Evolutionary conservation across 2,113 vertebrate genomes (phyloP).

Genomic region (Cercopithecus mona): DNA sequence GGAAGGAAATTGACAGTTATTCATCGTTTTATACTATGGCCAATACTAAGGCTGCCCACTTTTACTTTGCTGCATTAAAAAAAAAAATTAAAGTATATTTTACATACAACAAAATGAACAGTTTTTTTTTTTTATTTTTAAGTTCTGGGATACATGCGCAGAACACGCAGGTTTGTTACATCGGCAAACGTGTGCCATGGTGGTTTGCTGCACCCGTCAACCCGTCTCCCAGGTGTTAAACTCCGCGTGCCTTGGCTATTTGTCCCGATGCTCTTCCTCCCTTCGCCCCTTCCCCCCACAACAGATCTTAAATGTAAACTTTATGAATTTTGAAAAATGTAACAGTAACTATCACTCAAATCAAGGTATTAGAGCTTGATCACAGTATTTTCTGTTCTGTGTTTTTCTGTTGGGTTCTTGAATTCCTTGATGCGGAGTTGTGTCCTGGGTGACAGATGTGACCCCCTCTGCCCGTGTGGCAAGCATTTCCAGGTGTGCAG

Average conservation of each 20-base stretch:
- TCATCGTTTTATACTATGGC: neutral
- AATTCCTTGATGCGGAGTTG: neutral
- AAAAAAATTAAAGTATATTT: neutral
- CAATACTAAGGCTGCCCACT: neutral
- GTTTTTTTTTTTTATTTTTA: too few species aligned
- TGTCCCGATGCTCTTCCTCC: too few species aligned
- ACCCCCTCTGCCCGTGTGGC: neutral
- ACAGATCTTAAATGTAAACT: neutral
- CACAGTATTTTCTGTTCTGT: neutral
- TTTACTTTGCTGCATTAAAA: neutral
- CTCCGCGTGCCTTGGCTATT: too few species aligned
- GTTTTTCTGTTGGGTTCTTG: neutral
- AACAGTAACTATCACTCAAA: neutral
- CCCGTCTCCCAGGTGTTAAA: too few species aligned
- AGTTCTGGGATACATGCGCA: too few species aligned
- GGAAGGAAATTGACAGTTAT: neutral
- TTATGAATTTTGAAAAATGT: neutral
- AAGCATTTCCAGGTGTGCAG: neutral
- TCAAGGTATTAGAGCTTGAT: neutral
- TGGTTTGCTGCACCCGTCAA: too few species aligned
- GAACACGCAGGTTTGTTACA: too few species aligned
- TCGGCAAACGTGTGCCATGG: too few species aligned
- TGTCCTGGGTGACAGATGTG: neutral
- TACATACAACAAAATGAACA: neutral
- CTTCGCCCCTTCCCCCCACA: too few species aligned